phyloP scores from a whole-genome alignment of 2,888 invertebrate species.

The Branchipolynoe longqiensis region DNA sequence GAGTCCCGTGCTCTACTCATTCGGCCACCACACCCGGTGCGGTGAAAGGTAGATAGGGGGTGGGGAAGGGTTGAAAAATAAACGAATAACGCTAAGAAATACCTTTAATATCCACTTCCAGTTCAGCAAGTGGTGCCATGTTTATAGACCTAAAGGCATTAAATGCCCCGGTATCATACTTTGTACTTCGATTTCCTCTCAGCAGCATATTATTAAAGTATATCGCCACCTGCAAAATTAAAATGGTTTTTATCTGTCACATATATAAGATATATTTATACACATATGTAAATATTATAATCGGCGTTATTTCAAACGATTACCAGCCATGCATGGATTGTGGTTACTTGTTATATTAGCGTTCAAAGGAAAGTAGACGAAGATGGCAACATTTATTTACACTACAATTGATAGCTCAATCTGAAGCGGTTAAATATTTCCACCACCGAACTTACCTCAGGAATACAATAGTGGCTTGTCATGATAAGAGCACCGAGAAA shows the following conservation, averaged over 20 bases:
- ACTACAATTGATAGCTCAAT: background rate
- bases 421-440: background rate
- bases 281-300: no score
- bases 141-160: conserved; percentile 95
- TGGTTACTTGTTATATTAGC: background rate
- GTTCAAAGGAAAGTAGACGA: no score
- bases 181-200: conserved; percentile 93
- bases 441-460: conserved; percentile 94
- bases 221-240: conserved; percentile 84
- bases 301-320: no score
- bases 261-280: no score
- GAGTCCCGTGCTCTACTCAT: no score
- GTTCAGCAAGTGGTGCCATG: conserved; percentile 89
- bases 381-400: no score
- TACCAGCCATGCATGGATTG: background rate
- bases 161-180: conserved; percentile 84
- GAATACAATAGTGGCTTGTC: conserved; percentile 93
- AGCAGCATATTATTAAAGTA: conserved; percentile 93
- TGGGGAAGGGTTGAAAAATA: no score
- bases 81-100: no score
- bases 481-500: conserved; percentile 94
- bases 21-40: no score
- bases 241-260: no score
- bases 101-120: conserved; percentile 84
- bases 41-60: no score